Evolutionary conservation across 2,888 invertebrate species (phyloP), one percentile per base, ranked within the genome.

Genomic region (Rhorus exstirpatorius): DNA sequence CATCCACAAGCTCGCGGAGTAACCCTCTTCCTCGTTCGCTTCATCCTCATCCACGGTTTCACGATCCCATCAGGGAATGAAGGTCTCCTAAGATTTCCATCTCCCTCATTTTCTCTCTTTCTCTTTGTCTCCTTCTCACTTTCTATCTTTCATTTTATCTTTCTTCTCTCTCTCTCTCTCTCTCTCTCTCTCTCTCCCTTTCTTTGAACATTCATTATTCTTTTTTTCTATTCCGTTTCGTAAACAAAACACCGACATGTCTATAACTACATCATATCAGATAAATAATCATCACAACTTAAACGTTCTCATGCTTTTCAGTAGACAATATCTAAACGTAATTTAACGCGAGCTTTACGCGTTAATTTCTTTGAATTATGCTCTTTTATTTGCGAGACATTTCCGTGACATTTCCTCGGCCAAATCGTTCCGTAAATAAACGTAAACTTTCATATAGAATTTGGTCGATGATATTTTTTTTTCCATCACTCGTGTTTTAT

Each of bases 51-150:
- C 81, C 79, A 83, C 79, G 76, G 83, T 81, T 79, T 83, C 81
- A 71, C 85, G 86, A 86, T 88, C 86, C 87, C 87, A 89, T 89
- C 87, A 84, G 84, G 79, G 86, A 87, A 87, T 78, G 85, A 85
- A 84, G 84, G 84, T 84, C 79, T 83, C 75, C 67, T 21, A 17
- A 63, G 35, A 60, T 78, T 68, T 41, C 61, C 70, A 61, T 80
- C 71, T 71, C 49, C 68, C 46, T 21, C 58, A 14, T 63, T 35
- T 77, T 71, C 72, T 71, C 49, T 60, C 63, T 46, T 75, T 70
- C 65, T 65, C 55, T 44, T 70, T 58, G 19, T 53, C 46, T 44
- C 68, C 68, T 14, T 55, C 67, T 41, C 51, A 35, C 63, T 46
- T 79, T 70, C 65, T 58, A 49, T n/a, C n/a, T n/a, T n/a, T n/a